These are phyloP conservation scores for Volucella inflata DNA, from an alignment of 2,888 invertebrate genomes.

Conservation along the genomic window DNA sequence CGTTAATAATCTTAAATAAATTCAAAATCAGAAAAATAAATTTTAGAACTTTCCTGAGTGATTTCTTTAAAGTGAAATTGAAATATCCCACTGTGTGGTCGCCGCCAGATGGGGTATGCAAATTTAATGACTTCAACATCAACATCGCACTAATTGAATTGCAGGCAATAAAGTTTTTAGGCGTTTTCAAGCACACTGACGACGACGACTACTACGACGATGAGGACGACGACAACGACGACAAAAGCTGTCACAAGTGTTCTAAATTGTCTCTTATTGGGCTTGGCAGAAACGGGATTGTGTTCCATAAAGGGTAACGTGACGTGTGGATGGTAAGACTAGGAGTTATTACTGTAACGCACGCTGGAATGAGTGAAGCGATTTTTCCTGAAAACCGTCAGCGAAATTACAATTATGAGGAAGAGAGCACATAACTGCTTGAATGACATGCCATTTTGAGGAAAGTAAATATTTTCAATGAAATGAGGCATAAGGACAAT, in stretches of 20 bases:
- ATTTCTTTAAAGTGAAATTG: too few species aligned
- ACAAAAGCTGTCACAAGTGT: conserved; percentile 67
- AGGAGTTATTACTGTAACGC: conserved; percentile 16
- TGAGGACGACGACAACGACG: background rate
- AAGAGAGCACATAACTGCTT: conserved; percentile 48
- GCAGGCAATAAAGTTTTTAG: conserved; percentile 75
- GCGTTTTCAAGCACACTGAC: conserved; percentile 54
- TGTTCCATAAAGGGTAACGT: background rate
- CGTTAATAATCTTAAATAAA: too few species aligned
- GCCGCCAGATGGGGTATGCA: conserved; percentile 71
- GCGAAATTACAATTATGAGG: conserved; percentile 68
- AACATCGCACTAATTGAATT: conserved; percentile 76
- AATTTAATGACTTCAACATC: conserved; percentile 75
- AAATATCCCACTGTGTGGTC: background rate
- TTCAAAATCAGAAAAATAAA: too few species aligned
- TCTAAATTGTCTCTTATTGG: conserved; percentile 65
- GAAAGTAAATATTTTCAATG: conserved; percentile 58
- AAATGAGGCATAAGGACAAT: background rate
- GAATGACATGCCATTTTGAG: conserved; percentile 50
- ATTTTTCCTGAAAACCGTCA: conserved; percentile 31
- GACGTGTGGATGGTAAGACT: conserved; percentile 64
- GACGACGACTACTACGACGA: conserved; percentile 9
- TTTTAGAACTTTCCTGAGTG: too few species aligned
- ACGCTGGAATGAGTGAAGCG: conserved; percentile 17
- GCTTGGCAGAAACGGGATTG: background rate